phyloP scores from a whole-genome alignment of 2,888 invertebrate genomes.

The Chrysodeixis includens region DNA sequence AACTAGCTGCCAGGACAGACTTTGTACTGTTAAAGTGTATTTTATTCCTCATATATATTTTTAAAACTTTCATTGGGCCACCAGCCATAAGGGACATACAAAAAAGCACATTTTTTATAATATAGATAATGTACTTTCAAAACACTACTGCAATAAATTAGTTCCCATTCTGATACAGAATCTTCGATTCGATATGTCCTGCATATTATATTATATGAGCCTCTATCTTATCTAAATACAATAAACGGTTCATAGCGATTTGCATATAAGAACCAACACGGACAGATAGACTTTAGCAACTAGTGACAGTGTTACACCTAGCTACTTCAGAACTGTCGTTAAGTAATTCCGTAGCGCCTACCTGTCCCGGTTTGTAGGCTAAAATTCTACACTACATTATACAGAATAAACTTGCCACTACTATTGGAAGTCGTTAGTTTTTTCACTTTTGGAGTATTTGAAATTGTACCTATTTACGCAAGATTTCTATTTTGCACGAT shows the following conservation, averaged over 20 bases:
- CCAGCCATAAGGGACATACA: too few species aligned
- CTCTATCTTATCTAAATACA: too few species aligned
- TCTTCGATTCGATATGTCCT: neutral
- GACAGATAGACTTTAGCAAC: slow-evolving; percentile 12
- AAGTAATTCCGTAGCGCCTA: slow-evolving; percentile 65
- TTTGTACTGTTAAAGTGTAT: too few species aligned
- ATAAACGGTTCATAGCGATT: neutral
- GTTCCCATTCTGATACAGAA: neutral
- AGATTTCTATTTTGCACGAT: too few species aligned
- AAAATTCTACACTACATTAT: slow-evolving; percentile 60
- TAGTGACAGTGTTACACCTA: slow-evolving; percentile 41
- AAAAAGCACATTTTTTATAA: too few species aligned
- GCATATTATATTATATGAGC: too few species aligned
- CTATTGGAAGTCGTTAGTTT: slow-evolving; percentile 16
- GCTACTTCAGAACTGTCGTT: slow-evolving; percentile 59
- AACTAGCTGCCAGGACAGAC: too few species aligned
- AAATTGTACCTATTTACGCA: too few species aligned
- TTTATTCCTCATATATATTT: too few species aligned
- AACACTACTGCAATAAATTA: too few species aligned
- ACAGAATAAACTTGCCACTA: slow-evolving; percentile 17
- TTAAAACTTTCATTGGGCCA: too few species aligned
- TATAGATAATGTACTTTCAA: too few species aligned
- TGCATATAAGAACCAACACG: neutral
- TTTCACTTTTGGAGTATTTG: neutral
- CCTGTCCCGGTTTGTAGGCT: slow-evolving; percentile 49